Percentiles rank a stretch among this genome's conserved stretches.
These are phyloP conservation scores for Zoroaster sp. DNA, from an alignment of 53 echinoderm and acorn worm genomes.

Conservation along the genomic window DNA sequence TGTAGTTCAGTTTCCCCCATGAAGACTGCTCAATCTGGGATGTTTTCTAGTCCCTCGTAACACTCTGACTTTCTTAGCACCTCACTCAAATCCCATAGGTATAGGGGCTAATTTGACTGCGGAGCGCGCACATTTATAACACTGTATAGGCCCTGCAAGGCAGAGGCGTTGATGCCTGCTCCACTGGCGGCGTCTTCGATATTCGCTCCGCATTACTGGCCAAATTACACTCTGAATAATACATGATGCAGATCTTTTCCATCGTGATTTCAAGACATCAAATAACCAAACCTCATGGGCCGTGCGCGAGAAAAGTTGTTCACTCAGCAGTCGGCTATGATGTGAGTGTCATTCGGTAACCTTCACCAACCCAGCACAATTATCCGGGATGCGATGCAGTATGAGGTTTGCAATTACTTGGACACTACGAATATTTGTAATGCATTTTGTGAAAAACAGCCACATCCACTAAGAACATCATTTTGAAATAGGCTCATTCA, in stretches of 20 bases:
- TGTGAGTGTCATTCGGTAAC: not conserved
- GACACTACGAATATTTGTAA: not conserved
- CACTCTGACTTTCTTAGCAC: not conserved
- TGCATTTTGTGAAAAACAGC: not conserved
- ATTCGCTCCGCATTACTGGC: constrained; percentile 48
- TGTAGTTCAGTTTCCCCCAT: too few relatives aligned
- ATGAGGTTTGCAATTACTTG: not conserved
- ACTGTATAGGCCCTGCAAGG: not conserved
- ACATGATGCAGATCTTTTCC: constrained; percentile 41
- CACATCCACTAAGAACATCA: too few relatives aligned
- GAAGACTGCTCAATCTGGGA: not conserved
- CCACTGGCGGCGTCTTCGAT: not conserved
- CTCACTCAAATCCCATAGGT: not conserved
- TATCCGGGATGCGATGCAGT: not conserved
- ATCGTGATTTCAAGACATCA: constrained; percentile 56
- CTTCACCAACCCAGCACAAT: not conserved
- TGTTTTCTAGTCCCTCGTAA: not conserved
- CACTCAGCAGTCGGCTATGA: not conserved
- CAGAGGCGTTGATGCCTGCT: constrained; percentile 43
- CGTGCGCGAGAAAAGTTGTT: not conserved
- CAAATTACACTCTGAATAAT: constrained; percentile 65
- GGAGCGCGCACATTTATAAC: constrained; percentile 21
- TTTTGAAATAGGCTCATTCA: not conserved
- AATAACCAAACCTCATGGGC: constrained; percentile 48
- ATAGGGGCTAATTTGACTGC: constrained; percentile 1